A percentile compares a stretch with the other conserved stretches of the same genome.
These are phyloP conservation scores for Oreochromis spilurus DNA, from an alignment of 2,113 vertebrate genomes.

Conservation along the genomic window DNA sequence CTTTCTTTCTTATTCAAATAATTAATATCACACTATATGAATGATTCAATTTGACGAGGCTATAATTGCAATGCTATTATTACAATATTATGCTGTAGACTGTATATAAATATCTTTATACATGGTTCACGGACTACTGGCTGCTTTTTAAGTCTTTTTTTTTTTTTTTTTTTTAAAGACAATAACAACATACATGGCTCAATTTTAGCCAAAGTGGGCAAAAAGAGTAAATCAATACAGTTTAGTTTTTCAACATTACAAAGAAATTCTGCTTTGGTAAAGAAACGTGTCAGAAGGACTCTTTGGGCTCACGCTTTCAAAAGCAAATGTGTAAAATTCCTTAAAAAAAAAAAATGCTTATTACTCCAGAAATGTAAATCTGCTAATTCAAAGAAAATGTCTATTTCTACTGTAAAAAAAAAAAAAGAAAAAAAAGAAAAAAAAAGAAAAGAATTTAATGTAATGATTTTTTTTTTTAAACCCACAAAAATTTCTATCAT, in stretches of 20 bases:
- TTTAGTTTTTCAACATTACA: neutral
- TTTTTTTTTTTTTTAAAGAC: neutral
- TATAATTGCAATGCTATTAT: neutral
- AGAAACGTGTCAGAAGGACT: neutral
- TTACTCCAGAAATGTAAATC: rapidly evolving
- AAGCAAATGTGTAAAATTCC: neutral
- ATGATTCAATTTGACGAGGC: neutral
- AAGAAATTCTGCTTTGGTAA: neutral
- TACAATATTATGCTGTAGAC: neutral
- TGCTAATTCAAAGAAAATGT: rapidly evolving
- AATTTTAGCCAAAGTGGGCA: neutral
- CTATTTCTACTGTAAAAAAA: neutral
- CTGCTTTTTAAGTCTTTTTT: neutral
- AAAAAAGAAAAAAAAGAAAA: neutral
- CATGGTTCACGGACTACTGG: neutral
- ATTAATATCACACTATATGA: neutral
- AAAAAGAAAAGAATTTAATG: neutral
- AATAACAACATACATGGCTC: rapidly evolving
- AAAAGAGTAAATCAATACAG: neutral
- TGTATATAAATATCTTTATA: neutral
- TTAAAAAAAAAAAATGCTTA: neutral
- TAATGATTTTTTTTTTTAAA: neutral
- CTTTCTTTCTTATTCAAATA: neutral
- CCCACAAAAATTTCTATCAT: neutral
- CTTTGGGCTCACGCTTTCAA: neutral